Percentiles rank a stretch among this genome's conserved stretches.
phyloP scores from a whole-genome alignment of 2,113 vertebrate species.

The Mesembrinibis cayennensis region DNA sequence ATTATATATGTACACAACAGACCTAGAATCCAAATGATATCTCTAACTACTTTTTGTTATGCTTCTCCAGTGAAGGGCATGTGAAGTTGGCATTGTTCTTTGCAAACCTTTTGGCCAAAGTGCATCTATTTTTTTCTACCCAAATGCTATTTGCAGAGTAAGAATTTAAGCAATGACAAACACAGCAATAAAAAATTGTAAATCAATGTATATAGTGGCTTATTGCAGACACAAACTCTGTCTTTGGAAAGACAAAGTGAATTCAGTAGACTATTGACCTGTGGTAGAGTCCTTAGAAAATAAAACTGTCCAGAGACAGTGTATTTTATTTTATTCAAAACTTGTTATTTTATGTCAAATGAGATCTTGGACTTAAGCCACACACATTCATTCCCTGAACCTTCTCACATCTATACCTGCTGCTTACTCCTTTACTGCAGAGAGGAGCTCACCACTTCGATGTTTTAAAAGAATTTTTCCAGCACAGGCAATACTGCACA shows the following conservation, averaged over 20 bases:
- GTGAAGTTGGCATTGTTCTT: not conserved
- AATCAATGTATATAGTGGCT: not conserved
- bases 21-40: not conserved
- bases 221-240: not conserved
- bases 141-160: not conserved
- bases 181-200: not conserved
- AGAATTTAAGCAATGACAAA: not conserved
- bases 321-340: not conserved
- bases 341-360: not conserved
- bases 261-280: not conserved
- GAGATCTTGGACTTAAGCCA: not conserved
- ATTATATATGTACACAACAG: not conserved
- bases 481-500: not conserved
- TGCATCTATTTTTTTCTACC: not conserved
- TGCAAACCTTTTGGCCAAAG: not conserved
- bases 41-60: not conserved
- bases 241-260: not conserved
- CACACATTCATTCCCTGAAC: not conserved
- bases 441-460: not conserved
- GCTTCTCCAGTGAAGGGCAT: not conserved
- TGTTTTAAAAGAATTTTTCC: not conserved
- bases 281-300: not conserved
- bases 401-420: not conserved
- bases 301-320: not conserved
- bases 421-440: not conserved